Conservation (phyloP, 2,888 invertebrate genomes). For the Synanthedon andrenaeformis region DNA sequence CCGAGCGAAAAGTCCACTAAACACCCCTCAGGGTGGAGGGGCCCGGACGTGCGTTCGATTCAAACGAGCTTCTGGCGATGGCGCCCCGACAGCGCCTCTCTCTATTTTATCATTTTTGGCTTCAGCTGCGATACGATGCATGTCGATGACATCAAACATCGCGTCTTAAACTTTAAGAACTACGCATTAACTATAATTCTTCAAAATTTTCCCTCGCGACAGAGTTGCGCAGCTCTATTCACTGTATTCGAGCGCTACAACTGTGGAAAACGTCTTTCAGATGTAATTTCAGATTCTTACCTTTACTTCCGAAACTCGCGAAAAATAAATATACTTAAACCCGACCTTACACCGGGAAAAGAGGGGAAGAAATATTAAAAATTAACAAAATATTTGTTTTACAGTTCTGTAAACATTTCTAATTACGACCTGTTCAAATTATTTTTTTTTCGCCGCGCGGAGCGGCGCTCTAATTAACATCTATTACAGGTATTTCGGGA, state of each 20-base stretch:
- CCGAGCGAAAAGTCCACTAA: slow-evolving; percentile 69
- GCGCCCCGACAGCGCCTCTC: slow-evolving; percentile 17
- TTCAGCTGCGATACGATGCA: slow-evolving; percentile 16
- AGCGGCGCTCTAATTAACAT: slow-evolving; percentile 64
- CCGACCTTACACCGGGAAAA: slow-evolving; percentile 46
- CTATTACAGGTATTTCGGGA: slow-evolving; percentile 66
- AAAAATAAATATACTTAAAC: slow-evolving; percentile 67
- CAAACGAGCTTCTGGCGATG: slow-evolving; percentile 58
- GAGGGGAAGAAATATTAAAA: slow-evolving; percentile 60
- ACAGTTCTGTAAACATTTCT: slow-evolving; percentile 68
- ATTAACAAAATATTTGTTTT: slow-evolving; percentile 68
- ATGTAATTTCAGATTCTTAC: slow-evolving; percentile 56
- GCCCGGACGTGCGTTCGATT: slow-evolving; percentile 67
- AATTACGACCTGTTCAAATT: slow-evolving; percentile 69
- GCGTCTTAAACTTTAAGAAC: slow-evolving; percentile 1
- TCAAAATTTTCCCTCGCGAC: too few relatives aligned
- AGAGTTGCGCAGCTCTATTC: background rate
- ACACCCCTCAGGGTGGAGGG: slow-evolving; percentile 49
- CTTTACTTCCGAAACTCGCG: slow-evolving; percentile 40
- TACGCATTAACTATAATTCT: background rate
- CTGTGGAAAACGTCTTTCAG: slow-evolving; percentile 28
- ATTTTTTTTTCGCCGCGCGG: slow-evolving; percentile 52
- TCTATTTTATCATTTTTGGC: slow-evolving; percentile 28
- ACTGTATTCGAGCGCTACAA: slow-evolving; percentile 2
- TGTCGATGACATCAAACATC: slow-evolving; percentile 10